Conservation (phyloP, 2,888 invertebrate species). For the Lasius platythorax region DNA sequence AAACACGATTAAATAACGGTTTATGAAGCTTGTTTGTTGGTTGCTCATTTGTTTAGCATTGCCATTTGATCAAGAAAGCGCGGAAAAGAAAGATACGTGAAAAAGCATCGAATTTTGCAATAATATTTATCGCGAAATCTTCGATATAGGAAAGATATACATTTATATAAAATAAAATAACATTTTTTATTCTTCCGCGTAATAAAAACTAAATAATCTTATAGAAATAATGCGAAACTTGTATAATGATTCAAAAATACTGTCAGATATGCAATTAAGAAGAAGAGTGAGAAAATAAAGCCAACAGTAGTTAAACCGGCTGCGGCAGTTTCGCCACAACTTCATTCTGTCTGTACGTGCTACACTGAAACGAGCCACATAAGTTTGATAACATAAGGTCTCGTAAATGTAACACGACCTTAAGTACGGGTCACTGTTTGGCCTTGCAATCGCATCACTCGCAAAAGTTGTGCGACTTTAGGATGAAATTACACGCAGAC, state of each 20-base stretch:
- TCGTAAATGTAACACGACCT: slow-evolving; percentile 48
- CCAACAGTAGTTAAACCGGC: not conserved
- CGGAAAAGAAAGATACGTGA: not conserved
- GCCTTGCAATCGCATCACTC: slow-evolving; percentile 38
- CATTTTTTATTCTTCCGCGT: not conserved
- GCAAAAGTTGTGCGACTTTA: slow-evolving; percentile 40
- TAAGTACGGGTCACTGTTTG: slow-evolving; percentile 44
- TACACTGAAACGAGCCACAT: slow-evolving; percentile 5
- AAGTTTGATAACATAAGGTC: slow-evolving; percentile 35
- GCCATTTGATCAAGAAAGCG: not conserved
- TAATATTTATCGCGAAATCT: not conserved
- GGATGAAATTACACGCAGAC: slow-evolving; percentile 79
- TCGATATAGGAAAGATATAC: not conserved
- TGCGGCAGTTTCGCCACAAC: slow-evolving; percentile 15
- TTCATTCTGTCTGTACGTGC: slow-evolving; percentile 14
- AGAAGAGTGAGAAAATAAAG: slow-evolving; percentile 14
- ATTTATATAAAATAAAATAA: not conserved
- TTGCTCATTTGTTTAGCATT: not conserved
- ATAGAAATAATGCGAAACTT: not conserved
- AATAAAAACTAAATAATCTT: not conserved
- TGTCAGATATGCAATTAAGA: slow-evolving; percentile 24
- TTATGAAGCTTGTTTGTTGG: not conserved
- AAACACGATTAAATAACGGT: not conserved
- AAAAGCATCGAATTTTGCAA: not conserved
- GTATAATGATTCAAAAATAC: slow-evolving; percentile 5